A percentile compares a stretch with the other conserved stretches of the same genome.
phyloP scores from a whole-genome alignment of 2,797 vertebrate genomes.

The Fringilla coelebs region DNA sequence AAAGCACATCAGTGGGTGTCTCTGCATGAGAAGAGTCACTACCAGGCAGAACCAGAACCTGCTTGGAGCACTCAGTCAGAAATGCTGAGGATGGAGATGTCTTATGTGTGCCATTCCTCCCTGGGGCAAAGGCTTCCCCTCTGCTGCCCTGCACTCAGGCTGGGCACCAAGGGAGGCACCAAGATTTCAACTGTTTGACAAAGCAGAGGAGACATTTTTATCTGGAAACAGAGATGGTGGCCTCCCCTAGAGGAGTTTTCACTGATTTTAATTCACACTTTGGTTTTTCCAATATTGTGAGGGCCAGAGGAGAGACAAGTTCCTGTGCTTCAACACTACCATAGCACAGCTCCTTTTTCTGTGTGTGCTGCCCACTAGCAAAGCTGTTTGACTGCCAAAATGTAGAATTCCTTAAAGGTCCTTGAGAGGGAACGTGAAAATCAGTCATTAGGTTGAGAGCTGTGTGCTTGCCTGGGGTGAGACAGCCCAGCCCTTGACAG shows the following conservation, averaged over 20 bases:
- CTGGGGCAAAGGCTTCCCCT: not conserved
- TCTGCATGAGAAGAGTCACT: not conserved
- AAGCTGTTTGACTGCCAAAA: not conserved
- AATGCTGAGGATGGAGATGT: not conserved
- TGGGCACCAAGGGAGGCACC: not conserved
- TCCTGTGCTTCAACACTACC: not conserved
- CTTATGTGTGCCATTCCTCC: rapidly evolving
- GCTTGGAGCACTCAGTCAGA: not conserved
- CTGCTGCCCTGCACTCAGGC: too few relatives aligned
- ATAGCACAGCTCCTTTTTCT: rapidly evolving
- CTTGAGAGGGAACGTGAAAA: not conserved
- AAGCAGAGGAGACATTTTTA: not conserved
- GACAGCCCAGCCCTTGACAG: not conserved
- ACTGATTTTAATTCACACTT: not conserved
- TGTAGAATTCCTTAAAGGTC: not conserved
- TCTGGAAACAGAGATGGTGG: not conserved
- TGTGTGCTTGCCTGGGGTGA: not conserved
- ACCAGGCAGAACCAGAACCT: not conserved
- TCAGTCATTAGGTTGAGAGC: not conserved
- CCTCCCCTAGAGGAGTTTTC: not conserved
- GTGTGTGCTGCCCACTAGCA: not conserved
- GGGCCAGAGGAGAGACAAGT: not conserved
- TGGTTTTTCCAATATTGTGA: not conserved
- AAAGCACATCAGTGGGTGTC: not conserved
- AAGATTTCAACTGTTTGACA: not conserved